Conservation (phyloP, 2,888 invertebrate species). For the Calliphora vomitoria region DNA sequence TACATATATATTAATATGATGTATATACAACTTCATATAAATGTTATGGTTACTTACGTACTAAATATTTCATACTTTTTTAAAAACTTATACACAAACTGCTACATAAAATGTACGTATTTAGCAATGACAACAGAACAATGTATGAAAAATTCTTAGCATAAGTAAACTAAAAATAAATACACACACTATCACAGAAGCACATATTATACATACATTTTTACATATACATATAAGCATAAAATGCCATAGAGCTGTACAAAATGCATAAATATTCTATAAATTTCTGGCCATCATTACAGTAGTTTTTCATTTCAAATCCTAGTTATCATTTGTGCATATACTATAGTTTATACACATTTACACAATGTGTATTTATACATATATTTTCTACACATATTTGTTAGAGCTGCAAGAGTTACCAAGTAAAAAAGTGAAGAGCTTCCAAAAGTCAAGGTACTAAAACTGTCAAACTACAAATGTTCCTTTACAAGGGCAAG, state of each 20-base stretch:
- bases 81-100: background rate
- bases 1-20: conserved; percentile 12
- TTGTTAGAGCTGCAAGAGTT: background rate
- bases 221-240: background rate
- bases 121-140: conserved; percentile 34
- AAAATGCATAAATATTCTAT: conserved; percentile 71
- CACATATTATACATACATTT: conserved; percentile 6
- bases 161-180: conserved; percentile 48
- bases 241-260: conserved; percentile 22
- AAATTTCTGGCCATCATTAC: conserved; percentile 62
- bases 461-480: too few species aligned
- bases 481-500: too few species aligned
- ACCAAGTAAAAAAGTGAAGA: too few species aligned
- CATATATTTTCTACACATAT: conserved; percentile 28
- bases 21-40: conserved; percentile 10
- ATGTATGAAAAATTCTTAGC: conserved; percentile 62
- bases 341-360: conserved; percentile 21
- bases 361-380: background rate
- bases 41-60: conserved; percentile 30
- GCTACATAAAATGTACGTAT: background rate
- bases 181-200: conserved; percentile 6
- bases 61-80: conserved; percentile 4
- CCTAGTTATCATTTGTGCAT: conserved; percentile 53
- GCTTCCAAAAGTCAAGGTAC: too few species aligned
- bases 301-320: conserved; percentile 55